Base-by-base conservation (phyloP, 2,888 invertebrate species). In the Orthosia incerta region DNA sequence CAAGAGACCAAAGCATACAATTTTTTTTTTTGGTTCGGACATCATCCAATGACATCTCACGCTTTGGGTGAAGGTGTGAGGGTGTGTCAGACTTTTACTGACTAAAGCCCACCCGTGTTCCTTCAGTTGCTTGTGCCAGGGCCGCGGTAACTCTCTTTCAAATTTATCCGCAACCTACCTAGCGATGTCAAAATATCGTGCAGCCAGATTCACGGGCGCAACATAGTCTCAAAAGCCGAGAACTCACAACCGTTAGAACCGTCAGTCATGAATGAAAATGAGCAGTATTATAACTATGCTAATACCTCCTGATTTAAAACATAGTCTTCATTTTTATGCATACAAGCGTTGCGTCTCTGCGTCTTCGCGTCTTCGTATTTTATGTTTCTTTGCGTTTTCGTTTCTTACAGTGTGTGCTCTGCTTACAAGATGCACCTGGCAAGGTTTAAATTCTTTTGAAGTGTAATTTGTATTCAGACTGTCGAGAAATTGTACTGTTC, bases 241-340 rank as follows among this genome's bases (percentile, higher is more conserved):
- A 53, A 67, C n/a, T 9, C n/a, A 62, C 46, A 45, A 18, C 0
- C 3, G 13, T 39, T 12, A 59, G 68, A 31, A 18, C 0, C 3
- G 11, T 39, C 16, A 59, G 57, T 23, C 23, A 51, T 74, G 59
- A 46, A 74, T 76, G n/a, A 26, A 18, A 74, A 74, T 76, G 69
- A 76, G 46, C 57, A 39, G 13, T 20, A 51, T 57, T 51, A 59
- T 68, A 46, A 48, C 51, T 76, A 76, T 76, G 76, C 16, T 53
- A 53, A 74, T 65, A 51, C 7, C 12, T 46, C n/a, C n/a, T 76
- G 51, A 74, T 76, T 73, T 64, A 64, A 73, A 74, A 73, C 55
- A 74, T 48, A 23, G 15, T 15, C 26, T 51, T 46, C n/a, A 46
- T 74, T 23, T 76, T 59, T 67, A 74, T 74, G 57, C 39, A 59